Evolutionary conservation across 1,140 invertebrate genomes (phyloP).

Genomic region (Drosophila arawakana): DNA sequence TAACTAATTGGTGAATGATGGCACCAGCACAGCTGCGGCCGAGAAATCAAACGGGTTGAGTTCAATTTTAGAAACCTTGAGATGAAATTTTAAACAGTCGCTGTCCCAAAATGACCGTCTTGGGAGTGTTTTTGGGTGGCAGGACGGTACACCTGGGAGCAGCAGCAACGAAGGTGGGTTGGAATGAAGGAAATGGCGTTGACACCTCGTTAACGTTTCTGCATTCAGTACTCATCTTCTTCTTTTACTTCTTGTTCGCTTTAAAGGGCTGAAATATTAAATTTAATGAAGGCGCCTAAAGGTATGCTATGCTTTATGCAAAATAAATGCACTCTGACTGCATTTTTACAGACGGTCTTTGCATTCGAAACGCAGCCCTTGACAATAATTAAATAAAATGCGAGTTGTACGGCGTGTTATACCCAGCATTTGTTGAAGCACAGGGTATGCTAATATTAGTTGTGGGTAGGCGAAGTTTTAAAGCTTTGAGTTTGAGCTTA

Average conservation of each 20-base stretch:
- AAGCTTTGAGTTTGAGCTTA: no score
- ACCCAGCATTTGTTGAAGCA: not conserved
- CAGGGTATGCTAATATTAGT: not conserved
- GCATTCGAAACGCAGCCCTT: constrained; percentile 48
- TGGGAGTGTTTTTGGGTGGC: constrained; percentile 50
- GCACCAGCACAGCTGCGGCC: constrained; percentile 26
- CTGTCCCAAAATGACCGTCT: constrained; percentile 50
- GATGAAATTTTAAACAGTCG: constrained; percentile 64
- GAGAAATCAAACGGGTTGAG: constrained; percentile 51
- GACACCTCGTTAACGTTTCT: constrained; percentile 14
- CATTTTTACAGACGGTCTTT: constrained; percentile 42
- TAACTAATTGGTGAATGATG: constrained; percentile 81
- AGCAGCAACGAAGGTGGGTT: not conserved
- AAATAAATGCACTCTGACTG: constrained; percentile 58
- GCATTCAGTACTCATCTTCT: constrained; percentile 22
- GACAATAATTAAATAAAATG: constrained; percentile 78
- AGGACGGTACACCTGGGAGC: constrained; percentile 41
- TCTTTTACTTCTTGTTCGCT: no score
- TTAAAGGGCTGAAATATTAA: constrained; percentile 11
- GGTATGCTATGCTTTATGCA: constrained; percentile 46
- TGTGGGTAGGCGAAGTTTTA: no score
- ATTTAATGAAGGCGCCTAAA: constrained; percentile 24
- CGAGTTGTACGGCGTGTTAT: constrained; percentile 10
- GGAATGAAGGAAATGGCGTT: constrained; percentile 25
- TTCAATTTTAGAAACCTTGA: constrained; percentile 10